Base-by-base conservation (phyloP, 1,140 invertebrate species). In the Drosophila funebris region DNA sequence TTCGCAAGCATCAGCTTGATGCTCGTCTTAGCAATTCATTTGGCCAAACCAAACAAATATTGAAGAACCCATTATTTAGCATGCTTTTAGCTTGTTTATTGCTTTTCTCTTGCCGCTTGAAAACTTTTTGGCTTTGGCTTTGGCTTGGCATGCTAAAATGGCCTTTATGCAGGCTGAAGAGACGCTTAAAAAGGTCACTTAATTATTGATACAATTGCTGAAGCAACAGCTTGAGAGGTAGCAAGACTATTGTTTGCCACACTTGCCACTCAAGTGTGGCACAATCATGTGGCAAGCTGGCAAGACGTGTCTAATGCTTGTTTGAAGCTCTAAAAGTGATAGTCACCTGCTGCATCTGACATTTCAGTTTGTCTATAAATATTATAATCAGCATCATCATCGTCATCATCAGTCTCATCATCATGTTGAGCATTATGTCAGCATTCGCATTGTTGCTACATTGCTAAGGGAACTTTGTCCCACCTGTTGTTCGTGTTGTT, bases 281-380 rank as follows among this genome's bases (percentile, higher is more conserved):
- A 50, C 33, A 46, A 29, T 27, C 37, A 20, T 70, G 78, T 62
- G 73, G 79, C 64, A 81, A 82, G 57, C 58, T 70, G 22, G n/a
- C 27, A 13, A 18, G 74, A 52, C n/a, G 37, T 46, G 72, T 56
- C 43, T 71, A 56, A 61, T 24, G 22, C 11, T 41, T 57, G 78
- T 58, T 54, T 73, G 81, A 84, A 84, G 80, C 76, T 54, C 60
- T 60, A 76, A 78, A 84, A 85, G 76, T 84, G 81, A 70, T 85
- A 76, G 80, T 76, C 76, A 84, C 79, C 64, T 82, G 54, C 46
- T 31, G 68, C 67, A 84, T 57, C 56, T 71, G 75, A 71, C 75
- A 76, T 67, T 68, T 66, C 46, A 39, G 33, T 27, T 60, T 68
- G 64, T 63, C 64, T 56, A 73, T 69, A 61, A 68, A 67, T 68